Evolutionary conservation across 2,888 invertebrate species (phyloP).

Genomic region (Cosmia pyralina): DNA sequence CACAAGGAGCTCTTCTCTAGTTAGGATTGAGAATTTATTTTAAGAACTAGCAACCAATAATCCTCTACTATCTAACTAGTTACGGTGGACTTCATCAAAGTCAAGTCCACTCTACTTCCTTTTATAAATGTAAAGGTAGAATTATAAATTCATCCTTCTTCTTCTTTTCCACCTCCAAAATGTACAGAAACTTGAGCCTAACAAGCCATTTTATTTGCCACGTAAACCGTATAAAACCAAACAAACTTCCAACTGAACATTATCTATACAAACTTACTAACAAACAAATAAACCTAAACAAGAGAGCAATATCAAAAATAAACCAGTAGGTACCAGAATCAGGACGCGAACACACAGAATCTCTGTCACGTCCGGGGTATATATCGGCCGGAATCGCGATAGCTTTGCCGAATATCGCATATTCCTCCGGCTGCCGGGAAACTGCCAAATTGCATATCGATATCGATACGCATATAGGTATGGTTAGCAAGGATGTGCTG

Average conservation of each 20-base stretch:
- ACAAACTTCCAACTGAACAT: background rate
- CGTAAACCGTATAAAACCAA: background rate
- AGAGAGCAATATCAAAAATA: slow-evolving; percentile 51
- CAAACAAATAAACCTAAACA: slow-evolving; percentile 26
- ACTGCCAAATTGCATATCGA: slow-evolving; percentile 80
- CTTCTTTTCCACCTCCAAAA: background rate
- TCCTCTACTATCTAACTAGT: too few species aligned
- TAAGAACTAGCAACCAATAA: too few species aligned
- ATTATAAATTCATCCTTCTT: background rate
- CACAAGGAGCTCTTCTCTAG: too few species aligned
- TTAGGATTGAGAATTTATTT: too few species aligned
- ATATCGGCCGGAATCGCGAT: slow-evolving; percentile 57
- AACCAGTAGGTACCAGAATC: slow-evolving; percentile 50
- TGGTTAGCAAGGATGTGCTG: slow-evolving; percentile 11
- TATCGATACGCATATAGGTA: slow-evolving; percentile 74
- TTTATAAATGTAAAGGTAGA: too few species aligned
- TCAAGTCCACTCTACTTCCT: too few species aligned
- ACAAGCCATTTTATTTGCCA: too few species aligned
- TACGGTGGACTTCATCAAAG: too few species aligned
- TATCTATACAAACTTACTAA: slow-evolving; percentile 13
- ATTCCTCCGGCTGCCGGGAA: slow-evolving; percentile 66
- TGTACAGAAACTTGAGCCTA: too few species aligned
- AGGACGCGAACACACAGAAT: slow-evolving; percentile 50
- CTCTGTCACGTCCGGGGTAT: slow-evolving; percentile 68
- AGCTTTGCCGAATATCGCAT: slow-evolving; percentile 68